Percentiles rank a stretch among this genome's conserved stretches.
phyloP scores from a whole-genome alignment of 1,140 invertebrate genomes.

The Drosophila erecta region DNA sequence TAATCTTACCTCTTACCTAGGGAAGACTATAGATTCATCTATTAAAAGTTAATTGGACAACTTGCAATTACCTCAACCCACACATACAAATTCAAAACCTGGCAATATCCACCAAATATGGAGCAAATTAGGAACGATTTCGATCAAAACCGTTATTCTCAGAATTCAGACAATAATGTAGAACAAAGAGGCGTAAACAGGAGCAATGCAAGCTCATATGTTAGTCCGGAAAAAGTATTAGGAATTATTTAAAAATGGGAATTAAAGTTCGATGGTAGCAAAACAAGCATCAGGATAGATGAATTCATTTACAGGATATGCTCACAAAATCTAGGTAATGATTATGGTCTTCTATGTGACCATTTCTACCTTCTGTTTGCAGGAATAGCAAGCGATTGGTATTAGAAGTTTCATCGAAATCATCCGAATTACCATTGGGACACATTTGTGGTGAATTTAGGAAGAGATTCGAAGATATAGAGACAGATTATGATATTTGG shows the following conservation, averaged over 20 bases:
- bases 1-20: neutral
- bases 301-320: constrained; percentile 4
- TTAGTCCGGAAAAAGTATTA: neutral
- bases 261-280: neutral
- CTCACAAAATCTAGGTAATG: too few relatives aligned
- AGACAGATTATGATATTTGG: too few relatives aligned
- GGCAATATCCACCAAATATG: neutral
- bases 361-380: too few relatives aligned
- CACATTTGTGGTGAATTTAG: neutral
- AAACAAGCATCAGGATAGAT: neutral
- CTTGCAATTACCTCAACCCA: too few relatives aligned
- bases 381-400: too few relatives aligned
- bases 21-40: neutral
- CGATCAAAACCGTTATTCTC: neutral
- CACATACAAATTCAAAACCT: neutral
- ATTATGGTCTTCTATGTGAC: neutral
- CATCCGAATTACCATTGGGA: neutral
- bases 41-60: neutral
- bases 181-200: neutral
- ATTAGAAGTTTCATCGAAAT: neutral
- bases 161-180: neutral
- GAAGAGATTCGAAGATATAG: too few relatives aligned
- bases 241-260: neutral
- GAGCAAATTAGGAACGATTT: neutral
- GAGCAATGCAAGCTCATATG: constrained; percentile 1